These are phyloP conservation scores for Apteryx mantelli DNA, from an alignment of 2,113 vertebrate species.

Conservation along the genomic window DNA sequence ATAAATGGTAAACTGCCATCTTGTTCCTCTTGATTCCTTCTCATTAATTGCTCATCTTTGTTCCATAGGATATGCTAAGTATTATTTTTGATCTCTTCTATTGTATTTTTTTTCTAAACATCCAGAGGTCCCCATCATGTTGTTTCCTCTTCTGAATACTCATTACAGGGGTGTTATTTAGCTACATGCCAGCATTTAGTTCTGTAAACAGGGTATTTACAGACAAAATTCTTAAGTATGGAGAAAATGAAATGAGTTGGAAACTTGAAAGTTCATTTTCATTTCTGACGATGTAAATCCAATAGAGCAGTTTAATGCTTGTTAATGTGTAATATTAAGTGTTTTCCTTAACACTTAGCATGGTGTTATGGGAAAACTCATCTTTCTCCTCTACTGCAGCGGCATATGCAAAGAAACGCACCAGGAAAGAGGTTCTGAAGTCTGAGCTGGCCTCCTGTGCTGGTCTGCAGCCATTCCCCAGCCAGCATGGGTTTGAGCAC, in stretches of 20 bases:
- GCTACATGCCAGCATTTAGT: not conserved
- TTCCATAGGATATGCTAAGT: not conserved
- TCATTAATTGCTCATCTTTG: not conserved
- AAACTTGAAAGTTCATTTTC: not conserved
- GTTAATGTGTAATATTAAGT: not conserved
- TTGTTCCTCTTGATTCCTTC: not conserved
- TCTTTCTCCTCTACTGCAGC: not conserved
- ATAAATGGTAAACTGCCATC: not conserved
- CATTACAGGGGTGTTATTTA: not conserved
- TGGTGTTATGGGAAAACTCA: not conserved
- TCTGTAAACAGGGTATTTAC: not conserved
- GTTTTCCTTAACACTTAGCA: not conserved
- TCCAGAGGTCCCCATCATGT: not conserved
- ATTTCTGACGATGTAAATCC: not conserved
- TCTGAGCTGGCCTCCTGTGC: rapidly evolving
- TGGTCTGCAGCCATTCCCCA: rapidly evolving
- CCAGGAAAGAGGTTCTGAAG: not conserved
- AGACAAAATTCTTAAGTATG: not conserved
- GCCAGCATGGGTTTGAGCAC: not conserved
- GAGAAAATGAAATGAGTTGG: not conserved
- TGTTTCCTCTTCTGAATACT: not conserved
- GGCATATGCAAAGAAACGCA: rapidly evolving
- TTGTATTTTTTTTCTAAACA: not conserved
- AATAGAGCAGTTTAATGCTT: not conserved
- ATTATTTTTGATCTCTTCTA: not conserved